Evolutionary conservation across 2,888 invertebrate genomes (phyloP).

Genomic region (Zonitis immaculata): DNA sequence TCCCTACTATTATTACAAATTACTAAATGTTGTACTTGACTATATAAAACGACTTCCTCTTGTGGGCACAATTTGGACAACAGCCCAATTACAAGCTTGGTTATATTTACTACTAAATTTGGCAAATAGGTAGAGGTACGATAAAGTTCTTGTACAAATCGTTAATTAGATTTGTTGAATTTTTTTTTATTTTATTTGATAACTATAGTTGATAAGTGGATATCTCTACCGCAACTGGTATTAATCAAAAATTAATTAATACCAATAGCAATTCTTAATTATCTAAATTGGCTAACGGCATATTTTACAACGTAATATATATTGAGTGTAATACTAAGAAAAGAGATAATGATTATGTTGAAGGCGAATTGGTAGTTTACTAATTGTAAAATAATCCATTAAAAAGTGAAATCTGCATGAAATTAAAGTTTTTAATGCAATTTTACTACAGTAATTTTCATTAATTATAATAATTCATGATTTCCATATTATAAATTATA

Average conservation of each 20-base stretch:
- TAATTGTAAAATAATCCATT: slow-evolving; percentile 5
- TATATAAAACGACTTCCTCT: neutral
- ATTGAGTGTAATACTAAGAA: neutral
- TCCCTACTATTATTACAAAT: neutral
- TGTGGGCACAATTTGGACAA: neutral
- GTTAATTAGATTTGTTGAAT: too few species aligned
- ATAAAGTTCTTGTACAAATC: too few species aligned
- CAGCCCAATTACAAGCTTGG: neutral
- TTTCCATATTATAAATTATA: slow-evolving; percentile 6
- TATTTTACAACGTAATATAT: slow-evolving; percentile 1
- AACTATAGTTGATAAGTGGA: too few species aligned
- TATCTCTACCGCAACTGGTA: too few species aligned
- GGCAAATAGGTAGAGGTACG: too few species aligned
- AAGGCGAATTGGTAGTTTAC: neutral
- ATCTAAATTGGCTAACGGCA: slow-evolving; percentile 2
- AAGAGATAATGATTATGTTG: neutral
- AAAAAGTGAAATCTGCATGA: slow-evolving; percentile 17
- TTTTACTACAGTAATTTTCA: slow-evolving; percentile 15
- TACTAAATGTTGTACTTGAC: neutral
- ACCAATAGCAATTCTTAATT: slow-evolving; percentile 4
- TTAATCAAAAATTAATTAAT: slow-evolving; percentile 3
- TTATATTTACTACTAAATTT: too few species aligned
- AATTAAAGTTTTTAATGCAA: slow-evolving; percentile 14
- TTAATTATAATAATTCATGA: slow-evolving; percentile 15
- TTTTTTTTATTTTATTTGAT: too few species aligned